These are phyloP conservation scores for Cranoglanis bouderius DNA, from an alignment of 2,113 vertebrate genomes.

Conservation along the genomic window DNA sequence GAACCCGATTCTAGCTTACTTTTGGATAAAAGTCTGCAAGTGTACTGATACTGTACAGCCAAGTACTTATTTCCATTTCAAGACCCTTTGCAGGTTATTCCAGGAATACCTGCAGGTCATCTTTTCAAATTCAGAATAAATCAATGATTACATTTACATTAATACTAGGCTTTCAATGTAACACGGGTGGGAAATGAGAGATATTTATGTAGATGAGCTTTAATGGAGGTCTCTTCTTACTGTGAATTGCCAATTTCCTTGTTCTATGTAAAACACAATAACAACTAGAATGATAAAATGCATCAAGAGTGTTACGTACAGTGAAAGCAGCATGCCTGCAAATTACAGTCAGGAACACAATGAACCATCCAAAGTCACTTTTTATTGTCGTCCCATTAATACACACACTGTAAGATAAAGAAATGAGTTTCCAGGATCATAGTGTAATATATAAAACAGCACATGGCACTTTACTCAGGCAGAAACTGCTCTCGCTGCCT, in stretches of 20 bases:
- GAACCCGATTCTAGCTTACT: neutral
- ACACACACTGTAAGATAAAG: neutral
- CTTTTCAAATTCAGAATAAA: neutral
- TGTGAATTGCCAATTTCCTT: neutral
- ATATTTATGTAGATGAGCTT: neutral
- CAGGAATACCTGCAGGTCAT: neutral
- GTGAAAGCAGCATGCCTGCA: neutral
- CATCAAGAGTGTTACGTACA: neutral
- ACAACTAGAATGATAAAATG: neutral
- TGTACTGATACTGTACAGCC: neutral
- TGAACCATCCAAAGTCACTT: neutral
- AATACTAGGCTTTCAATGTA: neutral
- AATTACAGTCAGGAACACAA: constrained; percentile 1
- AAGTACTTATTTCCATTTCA: neutral
- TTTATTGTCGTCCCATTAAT: neutral
- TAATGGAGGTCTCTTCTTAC: neutral
- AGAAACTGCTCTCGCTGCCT: constrained; percentile 8
- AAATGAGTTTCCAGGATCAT: neutral
- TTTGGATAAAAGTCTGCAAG: neutral
- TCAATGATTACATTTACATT: neutral
- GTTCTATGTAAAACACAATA: constrained; percentile 3
- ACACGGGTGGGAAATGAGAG: neutral
- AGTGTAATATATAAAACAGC: neutral
- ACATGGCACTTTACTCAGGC: neutral
- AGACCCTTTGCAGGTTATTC: neutral